Evolutionary conservation across 2,888 invertebrate species (phyloP), one percentile per base, ranked within the genome.

Genomic region (Altica lythri): DNA sequence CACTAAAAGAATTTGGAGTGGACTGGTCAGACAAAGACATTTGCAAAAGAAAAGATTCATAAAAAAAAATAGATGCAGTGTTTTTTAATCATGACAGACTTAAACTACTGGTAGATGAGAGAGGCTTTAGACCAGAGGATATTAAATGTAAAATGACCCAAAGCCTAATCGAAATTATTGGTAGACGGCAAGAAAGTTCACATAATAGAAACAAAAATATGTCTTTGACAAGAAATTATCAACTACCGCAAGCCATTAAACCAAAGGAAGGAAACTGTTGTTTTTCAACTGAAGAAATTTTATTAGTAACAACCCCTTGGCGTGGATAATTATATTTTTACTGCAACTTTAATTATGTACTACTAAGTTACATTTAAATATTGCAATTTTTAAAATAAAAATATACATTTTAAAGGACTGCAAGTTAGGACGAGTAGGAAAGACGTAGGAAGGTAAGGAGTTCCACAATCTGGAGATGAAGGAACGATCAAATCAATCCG

Each of bases 281-380:
- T 48, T 47, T 68, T 10, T 66, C 67, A 4, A 53, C 59, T 2
- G 68, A 68, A 47, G 68, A 67, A 9, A 47, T 68, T n/a, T 50
- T 68, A 35, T 42, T 66, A n/a, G 51, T 68, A 14, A 65, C 61
- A n/a, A 66, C 65, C 27, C 68, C 68, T 1, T 68, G 68, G 68
- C 53, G 42, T 13, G 34, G 38, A 29, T 53, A 45, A 54, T 35
- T 22, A 25, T 46, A 25, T 8, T n/a, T 35, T 27, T n/a, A 19
- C 4, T n/a, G n/a, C n/a, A n/a, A n/a, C n/a, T n/a, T n/a, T n/a
- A n/a, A n/a, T n/a, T n/a, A n/a, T n/a, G n/a, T n/a, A n/a, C n/a
- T n/a, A n/a, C n/a, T n/a, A n/a, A n/a, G n/a, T n/a, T n/a, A n/a
- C n/a, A n/a, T n/a, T n/a, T n/a, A n/a, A n/a, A n/a, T n/a, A n/a